Base-by-base conservation (phyloP, 2,797 vertebrate species). In the Moxostoma hubbsi region DNA sequence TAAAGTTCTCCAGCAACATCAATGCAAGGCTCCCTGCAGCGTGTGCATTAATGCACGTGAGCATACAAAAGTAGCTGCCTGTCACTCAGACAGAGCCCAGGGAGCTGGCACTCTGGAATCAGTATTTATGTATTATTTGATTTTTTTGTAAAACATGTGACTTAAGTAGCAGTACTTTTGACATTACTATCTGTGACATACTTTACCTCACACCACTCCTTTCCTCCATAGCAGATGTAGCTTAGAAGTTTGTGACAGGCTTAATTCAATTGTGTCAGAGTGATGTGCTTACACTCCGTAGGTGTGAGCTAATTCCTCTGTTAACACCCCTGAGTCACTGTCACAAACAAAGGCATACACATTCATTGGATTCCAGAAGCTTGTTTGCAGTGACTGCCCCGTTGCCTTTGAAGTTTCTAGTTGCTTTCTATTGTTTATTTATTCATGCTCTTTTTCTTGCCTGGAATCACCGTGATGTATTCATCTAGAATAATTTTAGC, bases 281-380 rank as follows among this genome's bases (percentile, higher is more conserved):
- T 86, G 88, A 90, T 88, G 89, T 84, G 89, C 76, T 82, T 85
- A 86, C 87, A 87, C 91, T 92, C 90, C 36, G 82, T 90, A 92
- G 92, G 92, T 92, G 89, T 89, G 89, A 90, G 91, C 88, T 93
- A 90, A 93, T 90, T 92, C 90, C 85, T 88, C 87, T 91, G 89
- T 92, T 92, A 89, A 91, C 90, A 90, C 90, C 90, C 90, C 85
- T 90, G 92, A 93, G 91, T 93, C 92, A 91, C 90, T 89, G 88
- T 90, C 89, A 88, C 87, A 87, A 88, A 91, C 73, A 81, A 89
- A 91, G 87, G 87, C 88, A 86, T 88, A 91, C 89, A 88, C 86
- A 83, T 83, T 88, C 86, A 86, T 85, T 88, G 90, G 91, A 89
- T 92, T 91, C 86, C 87, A 89, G 85, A 87, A 90, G 88, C 87